phyloP scores from a whole-genome alignment of 2,797 vertebrate species.

The Malacoraja senta region DNA sequence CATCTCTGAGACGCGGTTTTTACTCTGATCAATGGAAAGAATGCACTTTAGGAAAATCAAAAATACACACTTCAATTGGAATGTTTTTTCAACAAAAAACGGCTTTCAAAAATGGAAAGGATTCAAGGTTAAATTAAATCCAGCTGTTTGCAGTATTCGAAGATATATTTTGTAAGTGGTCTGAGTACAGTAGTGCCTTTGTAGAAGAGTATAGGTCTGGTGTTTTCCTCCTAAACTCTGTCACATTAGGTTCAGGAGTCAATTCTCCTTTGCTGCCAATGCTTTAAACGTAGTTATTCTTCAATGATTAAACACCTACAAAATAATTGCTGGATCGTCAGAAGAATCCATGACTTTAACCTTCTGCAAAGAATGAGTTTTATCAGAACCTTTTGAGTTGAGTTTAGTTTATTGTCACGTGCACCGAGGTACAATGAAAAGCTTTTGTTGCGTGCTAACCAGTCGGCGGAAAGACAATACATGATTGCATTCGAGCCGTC shows the following conservation, averaged over 20 bases:
- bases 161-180: conserved; percentile 15
- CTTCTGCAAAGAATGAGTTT: background rate
- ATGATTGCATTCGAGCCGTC: too few relatives aligned
- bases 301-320: background rate
- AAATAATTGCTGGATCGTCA: background rate
- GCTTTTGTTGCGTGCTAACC: too few relatives aligned
- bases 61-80: conserved; percentile 29
- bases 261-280: background rate
- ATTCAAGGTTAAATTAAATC: conserved; percentile 25
- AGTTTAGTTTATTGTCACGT: too few relatives aligned
- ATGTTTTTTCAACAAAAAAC: conserved; percentile 9
- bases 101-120: conserved; percentile 14
- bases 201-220: background rate
- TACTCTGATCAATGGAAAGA: background rate
- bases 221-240: background rate
- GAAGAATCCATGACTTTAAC: background rate
- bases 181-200: conserved; percentile 23
- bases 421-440: too few relatives aligned
- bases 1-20: background rate
- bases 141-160: background rate
- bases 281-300: background rate
- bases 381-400: background rate
- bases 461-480: too few relatives aligned
- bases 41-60: conserved; percentile 17
- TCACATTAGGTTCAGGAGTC: conserved; percentile 1